Percentiles rank a stretch among this genome's conserved stretches.
phyloP scores from a whole-genome alignment of 2,888 invertebrate genomes.

The Oeneis ivallda region DNA sequence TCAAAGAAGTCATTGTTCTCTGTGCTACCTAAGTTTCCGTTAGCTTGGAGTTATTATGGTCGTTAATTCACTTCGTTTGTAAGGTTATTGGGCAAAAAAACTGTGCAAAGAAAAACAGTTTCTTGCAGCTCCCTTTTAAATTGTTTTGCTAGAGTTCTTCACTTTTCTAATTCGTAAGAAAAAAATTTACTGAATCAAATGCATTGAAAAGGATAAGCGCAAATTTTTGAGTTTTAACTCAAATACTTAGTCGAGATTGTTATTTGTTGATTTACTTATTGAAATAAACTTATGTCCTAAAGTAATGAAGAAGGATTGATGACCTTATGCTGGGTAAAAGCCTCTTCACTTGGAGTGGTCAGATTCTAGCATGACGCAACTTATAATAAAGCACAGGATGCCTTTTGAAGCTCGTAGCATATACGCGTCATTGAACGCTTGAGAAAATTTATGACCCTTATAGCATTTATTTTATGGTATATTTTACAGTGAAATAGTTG shows the following conservation, averaged over 20 bases:
- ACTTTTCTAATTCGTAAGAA: too few species aligned
- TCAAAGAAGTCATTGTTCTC: slow-evolving; percentile 14
- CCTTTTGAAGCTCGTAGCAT: slow-evolving; percentile 15
- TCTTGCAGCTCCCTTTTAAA: too few species aligned
- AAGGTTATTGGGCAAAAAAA: not conserved
- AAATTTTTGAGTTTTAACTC: too few species aligned
- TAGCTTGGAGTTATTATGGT: not conserved
- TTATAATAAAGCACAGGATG: slow-evolving; percentile 20
- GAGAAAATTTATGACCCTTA: not conserved
- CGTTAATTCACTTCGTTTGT: not conserved
- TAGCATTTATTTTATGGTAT: not conserved
- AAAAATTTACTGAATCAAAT: too few species aligned
- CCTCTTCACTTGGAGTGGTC: not conserved
- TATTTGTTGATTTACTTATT: not conserved
- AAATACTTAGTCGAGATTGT: too few species aligned
- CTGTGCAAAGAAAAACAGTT: not conserved
- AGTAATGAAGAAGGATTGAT: not conserved
- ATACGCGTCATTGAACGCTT: not conserved
- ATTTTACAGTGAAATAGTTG: not conserved
- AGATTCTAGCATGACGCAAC: not conserved
- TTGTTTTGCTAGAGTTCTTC: too few species aligned
- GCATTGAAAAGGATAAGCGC: too few species aligned
- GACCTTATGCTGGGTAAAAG: not conserved
- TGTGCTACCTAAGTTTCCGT: not conserved
- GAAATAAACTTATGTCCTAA: not conserved